A percentile compares a stretch with the other conserved stretches of the same genome.
Conservation (phyloP, 2,888 invertebrate species). For the Allacma fusca region DNA sequence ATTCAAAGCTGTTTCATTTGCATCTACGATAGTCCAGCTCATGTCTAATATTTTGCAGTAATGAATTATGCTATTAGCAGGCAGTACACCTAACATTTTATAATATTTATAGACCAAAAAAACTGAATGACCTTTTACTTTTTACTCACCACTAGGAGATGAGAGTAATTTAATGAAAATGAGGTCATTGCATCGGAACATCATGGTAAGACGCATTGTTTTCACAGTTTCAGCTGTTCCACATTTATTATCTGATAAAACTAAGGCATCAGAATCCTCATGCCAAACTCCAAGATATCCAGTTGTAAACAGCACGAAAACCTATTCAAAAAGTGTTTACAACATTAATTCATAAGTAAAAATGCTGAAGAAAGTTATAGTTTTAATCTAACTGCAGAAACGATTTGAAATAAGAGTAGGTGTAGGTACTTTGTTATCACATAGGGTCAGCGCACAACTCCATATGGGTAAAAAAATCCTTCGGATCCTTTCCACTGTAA, state of each 20-base stretch:
- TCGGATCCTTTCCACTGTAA: constrained; percentile 48
- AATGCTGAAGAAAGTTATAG: neutral
- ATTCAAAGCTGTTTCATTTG: constrained; percentile 37
- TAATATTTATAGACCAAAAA: too few relatives aligned
- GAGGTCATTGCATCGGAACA: constrained; percentile 48
- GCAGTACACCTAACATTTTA: too few relatives aligned
- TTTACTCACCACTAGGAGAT: constrained; percentile 29
- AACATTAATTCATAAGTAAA: neutral
- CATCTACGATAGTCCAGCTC: constrained; percentile 49
- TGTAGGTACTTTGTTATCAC: constrained; percentile 51
- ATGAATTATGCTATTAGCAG: too few relatives aligned
- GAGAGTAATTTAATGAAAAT: constrained; percentile 48
- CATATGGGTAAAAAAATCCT: constrained; percentile 53
- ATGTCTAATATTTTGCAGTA: too few relatives aligned
- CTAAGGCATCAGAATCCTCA: constrained; percentile 45
- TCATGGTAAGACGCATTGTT: constrained; percentile 44
- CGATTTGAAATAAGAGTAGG: too few relatives aligned
- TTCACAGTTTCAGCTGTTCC: constrained; percentile 35
- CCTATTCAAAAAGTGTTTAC: constrained; percentile 39
- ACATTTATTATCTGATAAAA: constrained; percentile 46
- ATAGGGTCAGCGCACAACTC: constrained; percentile 51
- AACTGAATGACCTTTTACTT: too few relatives aligned
- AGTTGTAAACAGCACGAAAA: constrained; percentile 53
- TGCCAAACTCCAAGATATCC: constrained; percentile 55
- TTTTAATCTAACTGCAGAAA: too few relatives aligned